Conservation (phyloP, 2,888 invertebrate species). For the Ochropacha duplaris region DNA sequence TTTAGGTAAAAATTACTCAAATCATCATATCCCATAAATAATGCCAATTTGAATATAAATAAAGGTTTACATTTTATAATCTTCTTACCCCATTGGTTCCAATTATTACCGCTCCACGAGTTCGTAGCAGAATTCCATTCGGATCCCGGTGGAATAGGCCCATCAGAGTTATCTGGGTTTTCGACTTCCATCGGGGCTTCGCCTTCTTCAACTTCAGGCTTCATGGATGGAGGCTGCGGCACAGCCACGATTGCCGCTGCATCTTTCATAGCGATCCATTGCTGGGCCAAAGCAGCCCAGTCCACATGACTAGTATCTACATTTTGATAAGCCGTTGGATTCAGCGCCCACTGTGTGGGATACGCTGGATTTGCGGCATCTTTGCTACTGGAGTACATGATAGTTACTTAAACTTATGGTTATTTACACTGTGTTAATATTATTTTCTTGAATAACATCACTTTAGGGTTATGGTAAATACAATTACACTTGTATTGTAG, state of each 20-base stretch:
- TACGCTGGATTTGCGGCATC: constrained; percentile 85
- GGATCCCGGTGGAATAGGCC: constrained; percentile 47
- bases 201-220: constrained; percentile 85
- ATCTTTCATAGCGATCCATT: constrained; percentile 98
- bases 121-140: constrained; percentile 68
- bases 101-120: constrained; percentile 65
- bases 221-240: constrained; percentile 82
- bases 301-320: constrained; percentile 94
- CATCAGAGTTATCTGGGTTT: constrained; percentile 83
- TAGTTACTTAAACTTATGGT: constrained; percentile 29
- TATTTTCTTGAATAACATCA: constrained; percentile 8
- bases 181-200: constrained; percentile 95
- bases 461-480: constrained; percentile 11
- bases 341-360: constrained; percentile 91
- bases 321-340: constrained; percentile 91
- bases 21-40: too few species aligned
- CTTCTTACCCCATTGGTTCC: constrained; percentile 77
- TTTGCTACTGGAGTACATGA: constrained; percentile 84
- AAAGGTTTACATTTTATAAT: background rate
- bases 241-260: constrained; percentile 83
- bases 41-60: background rate
- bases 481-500: constrained; percentile 22
- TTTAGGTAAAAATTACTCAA: too few species aligned
- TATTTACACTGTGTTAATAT: constrained; percentile 18
- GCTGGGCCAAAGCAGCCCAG: constrained; percentile 98